Percentiles rank a stretch among this genome's conserved stretches.
Evolutionary conservation across 2,113 vertebrate species (phyloP).

Genomic region (Sinocyclocheilus anshuiensis): DNA sequence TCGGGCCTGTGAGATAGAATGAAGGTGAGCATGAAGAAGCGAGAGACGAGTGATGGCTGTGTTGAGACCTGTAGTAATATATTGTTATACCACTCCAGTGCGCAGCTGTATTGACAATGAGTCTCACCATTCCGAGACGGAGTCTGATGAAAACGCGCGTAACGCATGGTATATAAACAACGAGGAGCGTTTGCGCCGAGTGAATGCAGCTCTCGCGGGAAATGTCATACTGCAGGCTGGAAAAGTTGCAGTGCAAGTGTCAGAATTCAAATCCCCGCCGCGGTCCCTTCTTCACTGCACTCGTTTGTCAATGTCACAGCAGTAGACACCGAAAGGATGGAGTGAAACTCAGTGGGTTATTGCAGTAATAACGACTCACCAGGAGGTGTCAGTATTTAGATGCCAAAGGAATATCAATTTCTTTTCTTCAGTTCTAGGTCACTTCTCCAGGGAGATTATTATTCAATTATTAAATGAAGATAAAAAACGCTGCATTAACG

Average conservation of each 20-base stretch:
- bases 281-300: conserved; percentile 52
- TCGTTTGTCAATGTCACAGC: conserved; percentile 76
- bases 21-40: conserved; percentile 7
- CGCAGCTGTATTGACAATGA: conserved; percentile 23
- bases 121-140: conserved; percentile 4
- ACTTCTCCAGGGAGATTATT: conserved; percentile 80
- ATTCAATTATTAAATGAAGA: conserved; percentile 86
- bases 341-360: conserved; percentile 60
- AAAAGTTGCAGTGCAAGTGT: conserved; percentile 5
- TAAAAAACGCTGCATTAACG: conserved; percentile 72
- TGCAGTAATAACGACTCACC: conserved; percentile 59
- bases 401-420: conserved; percentile 41
- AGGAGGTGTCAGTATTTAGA: conserved; percentile 75
- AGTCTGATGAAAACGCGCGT: conserved; percentile 27
- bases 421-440: conserved; percentile 77
- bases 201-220: not conserved
- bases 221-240: not conserved
- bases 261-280: conserved; percentile 42
- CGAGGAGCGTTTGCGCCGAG: not conserved
- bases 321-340: conserved; percentile 64
- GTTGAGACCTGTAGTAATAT: conserved; percentile 37
- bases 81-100: conserved; percentile 21
- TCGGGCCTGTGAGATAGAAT: conserved; percentile 21
- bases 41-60: not conserved
- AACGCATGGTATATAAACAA: conserved; percentile 10